Evolutionary conservation across 2,888 invertebrate genomes (phyloP), one percentile per base, ranked within the genome.

Genomic region (Dicroscelio sp.): DNA sequence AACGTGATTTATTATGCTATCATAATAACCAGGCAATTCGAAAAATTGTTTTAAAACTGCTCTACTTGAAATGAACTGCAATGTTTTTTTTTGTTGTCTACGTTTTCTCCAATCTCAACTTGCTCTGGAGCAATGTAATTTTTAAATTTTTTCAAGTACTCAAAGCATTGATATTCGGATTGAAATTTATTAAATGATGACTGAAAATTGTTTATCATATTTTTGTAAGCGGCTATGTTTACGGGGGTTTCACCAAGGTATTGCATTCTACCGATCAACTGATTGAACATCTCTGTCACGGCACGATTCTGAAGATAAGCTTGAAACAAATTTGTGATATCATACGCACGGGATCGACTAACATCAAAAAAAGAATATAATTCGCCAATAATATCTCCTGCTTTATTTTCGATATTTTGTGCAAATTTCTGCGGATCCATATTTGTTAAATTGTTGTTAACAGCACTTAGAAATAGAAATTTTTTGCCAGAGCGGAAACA

Each of bases 11-110:
- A 86, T 43, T 60, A 65, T 43, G 23, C 31, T 73, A 12, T 80
- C 55, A 80, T 65, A 73, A 20, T 48, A 0, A 48, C 78, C 71
- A n/a, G 80, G 80, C 48, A 48, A 60, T 86, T 87, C 80, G 55
- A 86, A 92, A 88, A 90, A 80, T 38, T 90, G 79, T 84, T 85
- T 31, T 25, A 88, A 76, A 71, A 80, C 80, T 58, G 52, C 75
- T 75, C 79, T 65, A 31, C 84, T 38, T 33, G 78, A 71, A 86
- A 88, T 67, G 33, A 79, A 78, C 25, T 88, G 80, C 27, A 82
- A 55, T 20, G 67, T 80, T 33, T 80, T 80, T 20, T 52, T 80
- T n/a, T 10, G 23, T 27, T 67, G 48, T 10, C 31, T 83, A 75
- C 30, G 27, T 63, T 60, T 79, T 79, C 58, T 17, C 23, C 35